Conservation (phyloP, 92 coral and sea anemone species). For the Porites evermanni region DNA sequence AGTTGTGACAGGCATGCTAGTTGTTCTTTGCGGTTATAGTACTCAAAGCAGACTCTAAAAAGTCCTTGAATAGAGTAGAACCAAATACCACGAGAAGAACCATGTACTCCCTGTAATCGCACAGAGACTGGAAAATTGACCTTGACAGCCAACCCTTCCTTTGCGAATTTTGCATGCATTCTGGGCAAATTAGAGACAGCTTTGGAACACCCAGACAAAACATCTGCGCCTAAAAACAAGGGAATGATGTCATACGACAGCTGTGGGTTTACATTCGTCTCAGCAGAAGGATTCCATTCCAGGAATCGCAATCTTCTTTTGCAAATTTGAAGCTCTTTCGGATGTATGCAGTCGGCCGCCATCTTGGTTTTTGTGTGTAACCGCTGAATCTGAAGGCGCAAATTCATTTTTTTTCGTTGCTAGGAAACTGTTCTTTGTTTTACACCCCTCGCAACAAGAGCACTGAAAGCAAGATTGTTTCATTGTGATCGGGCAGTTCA, state of each 20-base stretch:
- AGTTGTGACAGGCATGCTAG: conserved; percentile 71
- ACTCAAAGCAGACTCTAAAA: conserved; percentile 87
- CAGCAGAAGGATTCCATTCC: conserved; percentile 60
- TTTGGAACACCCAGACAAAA: conserved; percentile 78
- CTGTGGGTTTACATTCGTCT: conserved; percentile 26
- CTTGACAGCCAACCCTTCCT: conserved; percentile 81
- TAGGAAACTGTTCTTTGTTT: conserved; percentile 36
- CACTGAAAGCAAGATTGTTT: conserved; percentile 24
- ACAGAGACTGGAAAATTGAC: conserved; percentile 72
- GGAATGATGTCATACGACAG: conserved; percentile 53
- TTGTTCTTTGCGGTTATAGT: conserved; percentile 86
- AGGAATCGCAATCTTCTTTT: conserved; percentile 81
- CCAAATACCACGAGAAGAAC: conserved; percentile 92
- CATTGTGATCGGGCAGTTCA: conserved; percentile 26
- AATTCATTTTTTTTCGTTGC: conserved; percentile 50
- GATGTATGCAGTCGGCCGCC: conserved; percentile 40
- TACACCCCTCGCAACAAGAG: conserved; percentile 57
- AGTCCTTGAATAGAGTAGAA: conserved; percentile 92
- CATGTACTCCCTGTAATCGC: conserved; percentile 81
- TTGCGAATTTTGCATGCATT: conserved; percentile 88
- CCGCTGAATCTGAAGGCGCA: conserved; percentile 62
- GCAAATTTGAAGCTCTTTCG: conserved; percentile 28
- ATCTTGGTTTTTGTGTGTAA: conserved; percentile 58
- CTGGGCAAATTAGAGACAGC: conserved; percentile 83
- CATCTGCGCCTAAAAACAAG: conserved; percentile 89